Evolutionary conservation across 2,113 vertebrate species (phyloP), one percentile per base, ranked within the genome.

Genomic region (Barnardius zonarius): DNA sequence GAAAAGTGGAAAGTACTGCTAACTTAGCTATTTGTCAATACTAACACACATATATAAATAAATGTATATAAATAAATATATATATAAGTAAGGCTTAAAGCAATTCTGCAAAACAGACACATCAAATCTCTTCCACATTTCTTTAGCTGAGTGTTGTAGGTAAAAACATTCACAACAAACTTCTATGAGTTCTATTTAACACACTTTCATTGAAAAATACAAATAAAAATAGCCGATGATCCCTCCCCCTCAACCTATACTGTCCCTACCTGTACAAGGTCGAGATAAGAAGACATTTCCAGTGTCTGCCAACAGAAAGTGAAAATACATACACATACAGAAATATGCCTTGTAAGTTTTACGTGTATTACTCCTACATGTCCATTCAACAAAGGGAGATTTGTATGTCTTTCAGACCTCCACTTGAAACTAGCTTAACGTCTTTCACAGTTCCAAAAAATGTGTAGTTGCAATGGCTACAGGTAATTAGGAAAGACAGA

Each of bases 1-100:
- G 86, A 88, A 97, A 98, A 97, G 66, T 91, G 37, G 37, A 59
- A 81, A 73, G 39, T 31, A 67, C 13, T 48, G n/a, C 22, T 87
- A 72, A 79, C 8, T 67, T 91, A 80, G 31, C 44, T 43, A 35
- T 54, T 57, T 13, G 19, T 46, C 64, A 83, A 64, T 46, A 62
- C 7, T 48, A 84, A 77, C 31, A 77, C 14, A 84, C 5, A 55
- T 2, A n/a, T 17, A 51, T 8, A 68, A 8, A 55, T 9, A 62
- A 3, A 48, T 16, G 51, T 3, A 33, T 27, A 69, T 35, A 41
- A 41, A 37, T 30, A 30, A 17, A 77, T 7, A 49, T 11, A 37
- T 16, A 62, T 35, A 33, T 24, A 30, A 19, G 70, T 5, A 49
- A 48, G 46, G 11, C 6, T 13, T 22, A 3, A 81, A 75, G 13